Conservation (phyloP, 1,140 invertebrate genomes). For the Cydia fagiglandana region DNA sequence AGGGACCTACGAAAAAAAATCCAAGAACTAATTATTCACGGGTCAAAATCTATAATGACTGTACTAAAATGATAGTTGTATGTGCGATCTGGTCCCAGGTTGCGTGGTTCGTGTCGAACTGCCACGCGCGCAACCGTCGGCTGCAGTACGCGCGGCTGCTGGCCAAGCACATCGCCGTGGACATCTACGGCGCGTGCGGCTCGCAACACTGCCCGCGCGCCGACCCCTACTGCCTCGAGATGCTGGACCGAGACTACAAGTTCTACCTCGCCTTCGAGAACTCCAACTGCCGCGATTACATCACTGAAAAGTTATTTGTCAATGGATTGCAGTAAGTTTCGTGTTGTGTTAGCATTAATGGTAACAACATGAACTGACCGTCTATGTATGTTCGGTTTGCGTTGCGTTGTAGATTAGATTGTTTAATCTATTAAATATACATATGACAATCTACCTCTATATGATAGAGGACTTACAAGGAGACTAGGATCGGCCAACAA, state of each 20-base stretch:
- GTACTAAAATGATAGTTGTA: too few species aligned
- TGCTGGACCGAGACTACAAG: conserved; percentile 97
- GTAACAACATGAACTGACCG: too few species aligned
- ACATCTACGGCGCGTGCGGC: conserved; percentile 96
- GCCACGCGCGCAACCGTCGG: conserved; percentile 92
- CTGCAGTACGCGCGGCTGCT: conserved; percentile 93
- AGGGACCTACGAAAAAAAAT: too few species aligned
- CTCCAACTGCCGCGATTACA: conserved; percentile 97
- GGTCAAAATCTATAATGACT: too few species aligned
- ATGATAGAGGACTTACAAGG: too few species aligned
- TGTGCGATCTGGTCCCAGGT: conserved; percentile 78
- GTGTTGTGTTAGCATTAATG: too few species aligned
- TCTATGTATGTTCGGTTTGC: too few species aligned
- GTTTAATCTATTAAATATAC: too few species aligned
- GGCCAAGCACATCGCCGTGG: conserved; percentile 92
- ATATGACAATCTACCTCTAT: too few species aligned
- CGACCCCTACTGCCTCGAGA: conserved; percentile 92
- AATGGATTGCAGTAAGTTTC: conserved; percentile 90
- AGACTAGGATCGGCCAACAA: too few species aligned
- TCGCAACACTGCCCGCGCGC: conserved; percentile 89
- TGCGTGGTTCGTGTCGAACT: conserved; percentile 99
- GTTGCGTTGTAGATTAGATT: too few species aligned
- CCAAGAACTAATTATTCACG: too few species aligned
- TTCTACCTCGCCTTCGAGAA: conserved; percentile 99
- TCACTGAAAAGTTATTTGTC: conserved; percentile 98